These are phyloP conservation scores for Listrodromus nycthemerus DNA, from an alignment of 2,888 invertebrate species.

Conservation along the genomic window DNA sequence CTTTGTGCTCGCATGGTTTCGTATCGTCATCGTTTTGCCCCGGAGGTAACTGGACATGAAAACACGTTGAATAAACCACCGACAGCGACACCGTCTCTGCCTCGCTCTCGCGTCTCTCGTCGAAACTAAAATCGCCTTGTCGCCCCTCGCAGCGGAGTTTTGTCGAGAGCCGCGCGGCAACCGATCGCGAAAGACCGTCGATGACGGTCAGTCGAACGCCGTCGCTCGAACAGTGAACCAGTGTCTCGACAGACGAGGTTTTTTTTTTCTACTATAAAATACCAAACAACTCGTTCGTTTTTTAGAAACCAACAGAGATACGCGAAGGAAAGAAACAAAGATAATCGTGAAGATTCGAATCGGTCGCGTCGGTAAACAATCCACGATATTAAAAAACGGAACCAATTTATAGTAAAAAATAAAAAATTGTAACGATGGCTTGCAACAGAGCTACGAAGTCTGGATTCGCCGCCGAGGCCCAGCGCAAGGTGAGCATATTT, in stretches of 20 bases:
- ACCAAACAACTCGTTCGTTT: neutral
- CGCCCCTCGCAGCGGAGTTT: neutral
- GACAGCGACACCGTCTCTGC: constrained; percentile 39
- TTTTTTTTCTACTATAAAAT: neutral
- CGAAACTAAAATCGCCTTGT: constrained; percentile 41
- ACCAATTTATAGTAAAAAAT: neutral
- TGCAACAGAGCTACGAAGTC: constrained; percentile 94
- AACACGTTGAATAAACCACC: neutral
- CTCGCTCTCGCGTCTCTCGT: constrained; percentile 2
- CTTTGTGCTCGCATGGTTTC: neutral
- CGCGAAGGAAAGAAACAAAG: neutral
- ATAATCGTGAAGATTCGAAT: constrained; percentile 13
- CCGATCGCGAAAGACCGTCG: constrained; percentile 59
- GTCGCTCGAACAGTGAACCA: constrained; percentile 57
- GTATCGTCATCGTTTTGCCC: neutral
- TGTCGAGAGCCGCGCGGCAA: constrained; percentile 58
- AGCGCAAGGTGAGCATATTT: constrained; percentile 92
- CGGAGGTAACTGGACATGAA: constrained; percentile 1
- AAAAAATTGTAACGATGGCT: constrained; percentile 86
- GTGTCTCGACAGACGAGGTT: constrained; percentile 7
- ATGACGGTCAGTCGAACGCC: constrained; percentile 64
- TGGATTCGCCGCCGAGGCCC: constrained; percentile 98
- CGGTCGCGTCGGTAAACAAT: neutral
- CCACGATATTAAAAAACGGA: neutral
- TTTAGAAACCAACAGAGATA: neutral